Conservation (phyloP, 2,888 invertebrate species). For the Carcina quercana region DNA sequence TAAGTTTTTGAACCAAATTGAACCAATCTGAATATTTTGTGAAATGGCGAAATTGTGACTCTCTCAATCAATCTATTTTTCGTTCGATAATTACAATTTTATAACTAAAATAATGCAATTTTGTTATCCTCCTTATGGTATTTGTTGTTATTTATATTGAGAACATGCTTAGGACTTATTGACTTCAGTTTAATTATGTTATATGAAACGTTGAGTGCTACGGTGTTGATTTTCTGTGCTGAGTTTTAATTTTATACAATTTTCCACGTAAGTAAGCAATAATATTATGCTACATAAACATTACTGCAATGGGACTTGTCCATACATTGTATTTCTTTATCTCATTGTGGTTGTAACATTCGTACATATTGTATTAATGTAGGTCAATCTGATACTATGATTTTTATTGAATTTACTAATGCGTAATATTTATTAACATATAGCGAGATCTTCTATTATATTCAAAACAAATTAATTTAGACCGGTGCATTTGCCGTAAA, state of each 20-base stretch:
- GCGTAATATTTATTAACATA: no score
- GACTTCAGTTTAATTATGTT: slow-evolving; percentile 28
- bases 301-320: no score
- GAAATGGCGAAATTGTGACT: slow-evolving; percentile 68
- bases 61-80: slow-evolving; percentile 48
- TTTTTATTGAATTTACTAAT: no score
- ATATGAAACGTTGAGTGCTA: slow-evolving; percentile 36
- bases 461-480: no score
- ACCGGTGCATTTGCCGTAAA: no score
- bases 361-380: not conserved
- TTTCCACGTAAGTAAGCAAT: slow-evolving; percentile 32
- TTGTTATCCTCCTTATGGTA: slow-evolving; percentile 26
- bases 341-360: no score
- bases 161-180: slow-evolving; percentile 26
- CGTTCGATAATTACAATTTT: slow-evolving; percentile 35
- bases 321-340: no score
- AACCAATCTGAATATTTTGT: slow-evolving; percentile 42
- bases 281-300: not conserved
- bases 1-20: slow-evolving; percentile 26
- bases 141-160: slow-evolving; percentile 26
- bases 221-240: slow-evolving; percentile 35
- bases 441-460: no score
- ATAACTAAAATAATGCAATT: slow-evolving; percentile 39
- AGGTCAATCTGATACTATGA: no score
- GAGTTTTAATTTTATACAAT: slow-evolving; percentile 31